These are phyloP conservation scores for Sylvilagus bachmani DNA, from an alignment of 2,113 vertebrate genomes.

Conservation along the genomic window DNA sequence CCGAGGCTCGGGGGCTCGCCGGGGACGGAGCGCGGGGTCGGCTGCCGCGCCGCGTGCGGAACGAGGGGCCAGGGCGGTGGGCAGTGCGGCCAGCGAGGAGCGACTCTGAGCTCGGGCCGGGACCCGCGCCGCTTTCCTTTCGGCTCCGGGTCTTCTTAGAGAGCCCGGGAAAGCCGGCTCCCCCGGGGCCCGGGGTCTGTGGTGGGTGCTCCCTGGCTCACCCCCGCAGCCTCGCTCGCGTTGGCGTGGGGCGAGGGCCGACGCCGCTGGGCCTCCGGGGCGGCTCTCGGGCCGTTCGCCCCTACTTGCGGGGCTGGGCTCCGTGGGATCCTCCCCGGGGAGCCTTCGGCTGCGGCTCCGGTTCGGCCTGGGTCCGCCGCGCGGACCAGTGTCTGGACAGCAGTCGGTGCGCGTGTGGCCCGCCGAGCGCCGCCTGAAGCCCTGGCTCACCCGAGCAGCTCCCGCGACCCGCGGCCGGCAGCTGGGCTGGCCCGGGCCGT, in stretches of 20 bases:
- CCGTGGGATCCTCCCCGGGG: too few relatives aligned
- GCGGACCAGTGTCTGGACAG: background rate
- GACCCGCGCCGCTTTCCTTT: background rate
- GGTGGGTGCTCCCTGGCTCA: background rate
- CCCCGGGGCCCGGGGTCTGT: background rate
- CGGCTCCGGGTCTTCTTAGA: background rate
- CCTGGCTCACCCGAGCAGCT: background rate
- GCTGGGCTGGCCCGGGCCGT: constrained; percentile 55
- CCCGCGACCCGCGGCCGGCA: constrained; percentile 13
- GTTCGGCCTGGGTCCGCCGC: background rate
- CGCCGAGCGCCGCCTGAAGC: background rate
- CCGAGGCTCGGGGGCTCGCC: background rate
- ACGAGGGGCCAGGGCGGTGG: background rate
- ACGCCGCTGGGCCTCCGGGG: constrained; percentile 37
- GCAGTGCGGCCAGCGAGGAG: background rate
- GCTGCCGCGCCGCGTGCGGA: background rate
- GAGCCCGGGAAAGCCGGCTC: background rate
- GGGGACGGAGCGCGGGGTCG: background rate
- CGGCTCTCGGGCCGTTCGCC: constrained; percentile 43
- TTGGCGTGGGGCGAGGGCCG: background rate
- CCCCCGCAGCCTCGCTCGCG: background rate
- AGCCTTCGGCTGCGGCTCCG: constrained; percentile 64
- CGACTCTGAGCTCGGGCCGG: background rate
- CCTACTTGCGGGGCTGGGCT: constrained; percentile 59
- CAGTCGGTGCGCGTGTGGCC: background rate